These are phyloP conservation scores for Hyaena hyaena DNA, from an alignment of 2,113 vertebrate genomes.

Conservation along the genomic window DNA sequence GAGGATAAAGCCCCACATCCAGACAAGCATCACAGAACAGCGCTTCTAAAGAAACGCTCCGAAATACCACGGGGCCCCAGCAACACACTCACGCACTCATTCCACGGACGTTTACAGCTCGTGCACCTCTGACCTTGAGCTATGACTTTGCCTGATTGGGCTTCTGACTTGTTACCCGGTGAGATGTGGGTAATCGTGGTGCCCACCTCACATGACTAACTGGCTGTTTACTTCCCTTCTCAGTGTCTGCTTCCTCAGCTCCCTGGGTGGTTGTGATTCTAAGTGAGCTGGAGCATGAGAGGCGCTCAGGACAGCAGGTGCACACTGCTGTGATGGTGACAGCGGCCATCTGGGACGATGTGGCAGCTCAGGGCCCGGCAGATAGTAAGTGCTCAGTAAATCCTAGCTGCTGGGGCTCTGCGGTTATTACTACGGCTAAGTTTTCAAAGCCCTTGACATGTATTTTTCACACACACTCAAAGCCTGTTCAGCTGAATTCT, in stretches of 20 bases:
- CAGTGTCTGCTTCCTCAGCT: background rate
- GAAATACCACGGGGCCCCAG: rapidly evolving
- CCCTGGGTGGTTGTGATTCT: background rate
- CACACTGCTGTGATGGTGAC: background rate
- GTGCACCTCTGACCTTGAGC: background rate
- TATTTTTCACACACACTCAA: background rate
- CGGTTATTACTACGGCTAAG: background rate
- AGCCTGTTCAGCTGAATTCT: background rate
- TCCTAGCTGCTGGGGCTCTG: rapidly evolving
- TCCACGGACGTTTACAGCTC: rapidly evolving
- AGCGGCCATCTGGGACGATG: too few species aligned
- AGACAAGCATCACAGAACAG: background rate
- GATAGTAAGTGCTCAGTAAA: background rate
- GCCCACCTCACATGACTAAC: background rate
- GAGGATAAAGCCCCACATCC: background rate
- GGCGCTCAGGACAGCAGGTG: rapidly evolving
- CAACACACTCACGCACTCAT: background rate
- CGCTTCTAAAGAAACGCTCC: background rate
- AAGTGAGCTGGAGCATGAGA: background rate
- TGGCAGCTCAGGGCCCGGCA: background rate
- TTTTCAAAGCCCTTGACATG: background rate
- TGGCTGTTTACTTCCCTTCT: background rate
- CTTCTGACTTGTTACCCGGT: background rate
- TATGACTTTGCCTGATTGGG: background rate
- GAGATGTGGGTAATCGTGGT: rapidly evolving